Percentiles rank a stretch among this genome's conserved stretches.
phyloP scores from a whole-genome alignment of 2,797 vertebrate species.

The Hoplostethus atlanticus region DNA sequence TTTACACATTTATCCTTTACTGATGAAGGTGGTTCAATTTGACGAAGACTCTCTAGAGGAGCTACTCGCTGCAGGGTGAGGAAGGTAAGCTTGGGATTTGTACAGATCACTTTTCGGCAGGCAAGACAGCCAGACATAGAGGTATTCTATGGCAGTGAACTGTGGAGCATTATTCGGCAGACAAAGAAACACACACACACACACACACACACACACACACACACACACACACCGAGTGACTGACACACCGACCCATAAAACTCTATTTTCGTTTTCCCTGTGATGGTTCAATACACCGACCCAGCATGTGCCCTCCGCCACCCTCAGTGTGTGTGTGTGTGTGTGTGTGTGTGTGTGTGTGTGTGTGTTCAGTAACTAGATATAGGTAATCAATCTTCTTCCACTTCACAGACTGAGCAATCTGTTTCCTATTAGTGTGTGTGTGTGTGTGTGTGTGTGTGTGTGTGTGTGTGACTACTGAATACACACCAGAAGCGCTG shows the following conservation, averaged over 20 bases:
- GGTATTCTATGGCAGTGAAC: slow-evolving; percentile 46
- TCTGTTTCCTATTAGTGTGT: slow-evolving; percentile 83
- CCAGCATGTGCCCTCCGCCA: slow-evolving; percentile 61
- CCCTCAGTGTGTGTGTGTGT: slow-evolving; percentile 46
- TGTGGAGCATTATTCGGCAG: slow-evolving; percentile 55
- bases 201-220: slow-evolving; percentile 27
- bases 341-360: slow-evolving; percentile 37
- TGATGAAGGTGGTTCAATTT: too few relatives aligned
- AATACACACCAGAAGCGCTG: slow-evolving; percentile 60
- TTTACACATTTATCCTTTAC: too few relatives aligned
- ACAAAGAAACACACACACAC: slow-evolving; percentile 7
- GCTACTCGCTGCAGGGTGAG: neutral
- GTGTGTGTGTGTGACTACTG: slow-evolving; percentile 55
- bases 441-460: slow-evolving; percentile 54
- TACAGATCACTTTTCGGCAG: slow-evolving; percentile 55
- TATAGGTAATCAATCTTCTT: slow-evolving; percentile 87
- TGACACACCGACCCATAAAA: slow-evolving; percentile 41
- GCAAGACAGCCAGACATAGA: slow-evolving; percentile 33
- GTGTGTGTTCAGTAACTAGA: slow-evolving; percentile 83
- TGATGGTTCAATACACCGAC: slow-evolving; percentile 68
- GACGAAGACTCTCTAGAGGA: too few relatives aligned
- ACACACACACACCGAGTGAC: neutral
- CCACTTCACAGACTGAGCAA: slow-evolving; percentile 79
- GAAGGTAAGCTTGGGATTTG: neutral
- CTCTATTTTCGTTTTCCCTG: slow-evolving; percentile 48